These are phyloP conservation scores for Rattus norvegicus DNA, from an alignment of 2,113 vertebrate species.

Conservation along the genomic window DNA sequence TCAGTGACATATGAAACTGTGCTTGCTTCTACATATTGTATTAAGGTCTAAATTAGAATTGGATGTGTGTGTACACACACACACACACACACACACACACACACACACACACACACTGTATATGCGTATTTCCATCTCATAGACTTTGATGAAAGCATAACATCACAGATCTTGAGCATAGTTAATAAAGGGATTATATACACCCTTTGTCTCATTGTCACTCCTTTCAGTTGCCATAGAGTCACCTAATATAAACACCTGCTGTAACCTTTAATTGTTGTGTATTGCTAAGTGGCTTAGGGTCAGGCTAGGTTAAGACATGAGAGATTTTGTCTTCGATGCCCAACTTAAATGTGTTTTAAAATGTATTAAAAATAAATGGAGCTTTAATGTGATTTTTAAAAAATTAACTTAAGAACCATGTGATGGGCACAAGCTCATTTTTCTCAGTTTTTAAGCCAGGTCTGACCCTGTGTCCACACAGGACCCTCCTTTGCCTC, in stretches of 20 bases:
- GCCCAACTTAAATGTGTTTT: not conserved
- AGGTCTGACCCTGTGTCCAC: not conserved
- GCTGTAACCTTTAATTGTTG: not conserved
- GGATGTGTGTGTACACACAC: not conserved
- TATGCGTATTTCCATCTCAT: not conserved
- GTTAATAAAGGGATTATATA: not conserved
- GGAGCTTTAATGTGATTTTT: not conserved
- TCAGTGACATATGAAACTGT: not conserved
- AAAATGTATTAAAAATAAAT: not conserved
- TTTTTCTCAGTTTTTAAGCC: not conserved
- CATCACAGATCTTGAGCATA: not conserved
- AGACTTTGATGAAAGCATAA: not conserved
- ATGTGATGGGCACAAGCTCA: not conserved
- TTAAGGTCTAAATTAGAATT: not conserved
- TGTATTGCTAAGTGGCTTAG: not conserved
- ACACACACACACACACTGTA: too few species aligned
- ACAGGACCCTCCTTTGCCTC: not conserved
- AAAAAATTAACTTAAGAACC: not conserved
- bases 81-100: too few species aligned
- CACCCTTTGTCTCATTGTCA: not conserved
- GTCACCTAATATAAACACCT: not conserved
- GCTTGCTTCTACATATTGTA: not conserved
- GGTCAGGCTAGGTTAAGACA: not conserved
- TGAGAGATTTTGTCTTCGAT: not conserved
- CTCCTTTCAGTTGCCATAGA: not conserved